Conservation (phyloP, 1,140 invertebrate species). For the Neomicropteryx cornuta region DNA sequence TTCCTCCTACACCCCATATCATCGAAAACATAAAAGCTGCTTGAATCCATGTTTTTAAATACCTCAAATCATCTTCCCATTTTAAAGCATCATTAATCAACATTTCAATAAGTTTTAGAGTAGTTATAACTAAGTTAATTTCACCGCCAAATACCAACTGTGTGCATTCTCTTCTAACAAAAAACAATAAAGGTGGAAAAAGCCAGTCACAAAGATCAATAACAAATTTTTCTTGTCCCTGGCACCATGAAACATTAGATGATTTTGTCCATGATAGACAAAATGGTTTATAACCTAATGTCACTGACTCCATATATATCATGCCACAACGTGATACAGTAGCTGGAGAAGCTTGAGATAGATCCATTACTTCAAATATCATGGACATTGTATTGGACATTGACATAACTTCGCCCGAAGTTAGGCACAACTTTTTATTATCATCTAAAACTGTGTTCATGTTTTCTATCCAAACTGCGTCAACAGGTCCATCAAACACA, state of each 20-base stretch:
- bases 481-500: slow-evolving; percentile 84
- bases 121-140: slow-evolving; percentile 59
- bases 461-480: slow-evolving; percentile 94
- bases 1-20: slow-evolving; percentile 75
- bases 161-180: slow-evolving; percentile 52
- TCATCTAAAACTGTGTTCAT: slow-evolving; percentile 91
- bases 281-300: slow-evolving; percentile 58
- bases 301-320: slow-evolving; percentile 81
- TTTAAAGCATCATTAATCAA: slow-evolving; percentile 58
- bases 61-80: slow-evolving; percentile 53
- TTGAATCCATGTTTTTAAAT: slow-evolving; percentile 56
- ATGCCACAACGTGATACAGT: slow-evolving; percentile 92
- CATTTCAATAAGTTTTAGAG: slow-evolving; percentile 66
- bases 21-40: slow-evolving; percentile 66
- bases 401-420: slow-evolving; percentile 82
- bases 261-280: slow-evolving; percentile 67
- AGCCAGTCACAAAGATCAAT: slow-evolving; percentile 64
- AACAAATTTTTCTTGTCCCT: slow-evolving; percentile 49
- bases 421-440: slow-evolving; percentile 84
- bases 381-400: slow-evolving; percentile 80
- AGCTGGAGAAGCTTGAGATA: slow-evolving; percentile 77
- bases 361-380: slow-evolving; percentile 89
- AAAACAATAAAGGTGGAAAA: slow-evolving; percentile 54
- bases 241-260: slow-evolving; percentile 50
- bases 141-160: slow-evolving; percentile 62